Conservation (phyloP, 2,113 vertebrate species). For the Macaca mulatta region DNA sequence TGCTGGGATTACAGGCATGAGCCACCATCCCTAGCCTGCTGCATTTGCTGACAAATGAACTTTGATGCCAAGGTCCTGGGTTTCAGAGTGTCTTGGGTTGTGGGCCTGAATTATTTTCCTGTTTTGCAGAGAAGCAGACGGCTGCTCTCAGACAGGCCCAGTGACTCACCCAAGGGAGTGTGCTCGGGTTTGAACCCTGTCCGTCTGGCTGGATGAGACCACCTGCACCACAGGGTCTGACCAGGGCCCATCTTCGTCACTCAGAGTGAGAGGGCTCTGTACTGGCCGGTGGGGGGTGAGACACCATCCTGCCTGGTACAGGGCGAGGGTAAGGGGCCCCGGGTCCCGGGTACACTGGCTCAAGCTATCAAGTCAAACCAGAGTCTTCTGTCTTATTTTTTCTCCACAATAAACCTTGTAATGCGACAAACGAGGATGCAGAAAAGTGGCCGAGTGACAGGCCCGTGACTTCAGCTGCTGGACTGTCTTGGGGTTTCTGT, state of each 20-base stretch:
- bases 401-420: background rate
- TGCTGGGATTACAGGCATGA: no score
- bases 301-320: accelerated
- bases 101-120: background rate
- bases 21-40: no score
- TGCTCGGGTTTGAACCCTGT: background rate
- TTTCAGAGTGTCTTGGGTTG: background rate
- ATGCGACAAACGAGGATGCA: background rate
- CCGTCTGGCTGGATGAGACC: accelerated
- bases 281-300: accelerated
- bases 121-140: background rate
- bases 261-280: no score
- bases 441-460: background rate
- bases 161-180: background rate
- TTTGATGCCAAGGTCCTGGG: background rate
- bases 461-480: background rate
- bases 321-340: accelerated
- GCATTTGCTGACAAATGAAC: accelerated
- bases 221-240: background rate
- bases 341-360: background rate
- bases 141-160: background rate
- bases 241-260: background rate
- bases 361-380: background rate
- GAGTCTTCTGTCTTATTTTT: background rate
- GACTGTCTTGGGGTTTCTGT: background rate